phyloP scores from a whole-genome alignment of 2,113 vertebrate genomes.

The Halcyon senegalensis region DNA sequence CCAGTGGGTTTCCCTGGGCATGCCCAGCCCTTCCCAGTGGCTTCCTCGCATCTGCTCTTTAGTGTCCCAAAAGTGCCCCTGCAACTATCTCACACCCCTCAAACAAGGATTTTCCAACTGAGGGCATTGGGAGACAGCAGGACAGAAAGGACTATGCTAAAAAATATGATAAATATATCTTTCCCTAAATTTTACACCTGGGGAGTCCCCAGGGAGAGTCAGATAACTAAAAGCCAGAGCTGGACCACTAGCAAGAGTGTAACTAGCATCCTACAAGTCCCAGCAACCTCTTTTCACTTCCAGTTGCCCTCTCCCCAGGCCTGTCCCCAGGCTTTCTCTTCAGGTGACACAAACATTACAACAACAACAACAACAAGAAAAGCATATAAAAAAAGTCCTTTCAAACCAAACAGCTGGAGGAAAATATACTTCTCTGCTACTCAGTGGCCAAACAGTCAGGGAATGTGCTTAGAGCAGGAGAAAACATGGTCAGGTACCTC shows the following conservation, averaged over 20 bases:
- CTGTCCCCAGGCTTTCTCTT: not conserved
- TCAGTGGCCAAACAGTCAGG: not conserved
- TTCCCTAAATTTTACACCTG: not conserved
- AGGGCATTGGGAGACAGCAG: not conserved
- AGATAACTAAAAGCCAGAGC: not conserved
- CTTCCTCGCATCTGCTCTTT: not conserved
- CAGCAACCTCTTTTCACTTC: not conserved
- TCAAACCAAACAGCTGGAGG: not conserved
- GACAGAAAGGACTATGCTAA: not conserved
- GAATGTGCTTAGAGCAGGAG: not conserved
- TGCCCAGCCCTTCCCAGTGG: not conserved
- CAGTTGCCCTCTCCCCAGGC: not conserved
- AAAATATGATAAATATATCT: not conserved
- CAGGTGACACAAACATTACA: not conserved
- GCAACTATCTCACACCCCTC: not conserved
- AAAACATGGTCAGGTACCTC: not conserved
- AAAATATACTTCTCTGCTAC: not conserved
- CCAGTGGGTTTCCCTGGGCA: not conserved
- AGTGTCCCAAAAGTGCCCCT: not conserved
- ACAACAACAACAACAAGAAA: not conserved
- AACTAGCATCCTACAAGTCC: not conserved
- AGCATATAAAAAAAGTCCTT: fast-evolving
- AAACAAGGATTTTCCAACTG: not conserved
- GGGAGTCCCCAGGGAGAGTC: not conserved
- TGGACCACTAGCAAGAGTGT: not conserved